Evolutionary conservation across 2,888 invertebrate species (phyloP).

Genomic region (Platycheirus albimanus): DNA sequence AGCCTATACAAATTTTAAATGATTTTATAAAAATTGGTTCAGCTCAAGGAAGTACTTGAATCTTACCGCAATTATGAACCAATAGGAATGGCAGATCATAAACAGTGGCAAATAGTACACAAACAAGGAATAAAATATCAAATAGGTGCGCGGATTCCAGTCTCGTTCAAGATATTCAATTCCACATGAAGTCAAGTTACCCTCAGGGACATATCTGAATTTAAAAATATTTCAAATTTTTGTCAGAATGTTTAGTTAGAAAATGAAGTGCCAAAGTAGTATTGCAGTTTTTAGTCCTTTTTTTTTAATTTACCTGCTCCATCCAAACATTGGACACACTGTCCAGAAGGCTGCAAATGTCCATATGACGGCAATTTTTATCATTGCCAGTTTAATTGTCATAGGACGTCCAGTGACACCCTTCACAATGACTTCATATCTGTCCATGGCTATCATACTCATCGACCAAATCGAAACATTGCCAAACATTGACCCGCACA

Average conservation of each 20-base stretch:
- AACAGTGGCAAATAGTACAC: slow-evolving; percentile 83
- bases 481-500: slow-evolving; percentile 94
- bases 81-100: slow-evolving; percentile 85
- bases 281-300: neutral
- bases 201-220: slow-evolving; percentile 86
- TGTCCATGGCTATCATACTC: slow-evolving; percentile 95
- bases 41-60: neutral
- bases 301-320: slow-evolving; percentile 81
- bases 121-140: slow-evolving; percentile 83
- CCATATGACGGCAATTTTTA: slow-evolving; percentile 84
- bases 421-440: slow-evolving; percentile 97
- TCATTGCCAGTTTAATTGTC: slow-evolving; percentile 83
- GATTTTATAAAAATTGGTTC: neutral
- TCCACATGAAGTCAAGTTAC: slow-evolving; percentile 86
- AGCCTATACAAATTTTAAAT: slow-evolving; percentile 78
- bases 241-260: no score
- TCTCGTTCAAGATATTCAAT: slow-evolving; percentile 83
- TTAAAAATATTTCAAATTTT: no score
- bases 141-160: slow-evolving; percentile 83
- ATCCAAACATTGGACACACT: slow-evolving; percentile 85
- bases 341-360: slow-evolving; percentile 84
- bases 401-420: slow-evolving; percentile 84
- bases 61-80: slow-evolving; percentile 84
- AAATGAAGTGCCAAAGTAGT: no score
- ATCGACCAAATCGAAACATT: slow-evolving; percentile 96